Evolutionary conservation across 2,113 vertebrate genomes (phyloP).

Genomic region (Petromus typicus): DNA sequence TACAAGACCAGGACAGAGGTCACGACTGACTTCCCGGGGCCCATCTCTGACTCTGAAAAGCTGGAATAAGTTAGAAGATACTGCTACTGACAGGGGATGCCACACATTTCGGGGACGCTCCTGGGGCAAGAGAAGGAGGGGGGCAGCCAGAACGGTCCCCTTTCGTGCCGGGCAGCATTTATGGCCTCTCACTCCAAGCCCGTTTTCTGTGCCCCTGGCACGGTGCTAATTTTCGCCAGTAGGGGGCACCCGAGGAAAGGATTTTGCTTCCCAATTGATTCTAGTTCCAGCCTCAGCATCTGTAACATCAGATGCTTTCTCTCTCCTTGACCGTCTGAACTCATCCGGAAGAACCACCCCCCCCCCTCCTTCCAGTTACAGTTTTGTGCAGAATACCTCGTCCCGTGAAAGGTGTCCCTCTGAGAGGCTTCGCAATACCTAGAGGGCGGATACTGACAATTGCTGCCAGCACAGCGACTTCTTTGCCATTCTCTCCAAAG

Average conservation of each 20-base stretch:
- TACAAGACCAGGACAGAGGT: not conserved
- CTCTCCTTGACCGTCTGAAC: not conserved
- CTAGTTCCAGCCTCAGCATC: not conserved
- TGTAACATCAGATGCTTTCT: not conserved
- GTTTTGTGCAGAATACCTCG: not conserved
- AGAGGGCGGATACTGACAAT: not conserved
- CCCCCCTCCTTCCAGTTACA: not conserved
- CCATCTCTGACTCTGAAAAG: not conserved
- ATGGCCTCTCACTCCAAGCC: not conserved
- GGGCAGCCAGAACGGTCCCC: not conserved
- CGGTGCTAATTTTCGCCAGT: not conserved
- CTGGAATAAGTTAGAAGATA: too few relatives aligned
- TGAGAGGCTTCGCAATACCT: not conserved
- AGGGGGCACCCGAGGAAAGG: constrained; percentile 24
- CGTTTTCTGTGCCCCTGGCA: not conserved
- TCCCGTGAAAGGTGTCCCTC: not conserved
- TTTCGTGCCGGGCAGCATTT: not conserved
- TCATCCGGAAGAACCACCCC: too few relatives aligned
- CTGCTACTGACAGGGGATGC: too few relatives aligned
- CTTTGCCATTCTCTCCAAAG: not conserved
- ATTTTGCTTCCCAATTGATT: not conserved
- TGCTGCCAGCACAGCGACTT: not conserved
- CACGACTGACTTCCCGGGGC: not conserved
- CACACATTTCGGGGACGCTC: too few relatives aligned
- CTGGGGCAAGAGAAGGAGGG: not conserved